A percentile compares a stretch with the other conserved stretches of the same genome.
Evolutionary conservation across 2,113 vertebrate species (phyloP).

Genomic region (Corvus cornix): DNA sequence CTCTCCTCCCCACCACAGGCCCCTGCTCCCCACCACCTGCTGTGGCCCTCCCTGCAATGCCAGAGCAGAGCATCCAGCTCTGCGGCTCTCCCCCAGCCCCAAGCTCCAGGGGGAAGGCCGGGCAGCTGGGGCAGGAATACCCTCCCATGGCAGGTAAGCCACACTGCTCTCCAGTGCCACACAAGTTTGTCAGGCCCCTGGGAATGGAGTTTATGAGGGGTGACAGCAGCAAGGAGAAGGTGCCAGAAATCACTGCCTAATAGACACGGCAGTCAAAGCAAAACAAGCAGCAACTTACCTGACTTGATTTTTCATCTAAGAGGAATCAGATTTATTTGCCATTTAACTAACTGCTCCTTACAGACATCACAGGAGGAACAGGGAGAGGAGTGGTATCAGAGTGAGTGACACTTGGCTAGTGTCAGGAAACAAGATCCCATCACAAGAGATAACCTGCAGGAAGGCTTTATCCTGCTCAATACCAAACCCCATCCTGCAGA

Average conservation of each 20-base stretch:
- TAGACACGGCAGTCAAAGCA: not conserved
- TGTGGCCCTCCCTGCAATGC: accelerated
- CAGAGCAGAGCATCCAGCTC: not conserved
- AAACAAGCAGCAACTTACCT: not conserved
- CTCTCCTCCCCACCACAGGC: not conserved
- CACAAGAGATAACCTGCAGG: not conserved
- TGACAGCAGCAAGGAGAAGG: not conserved
- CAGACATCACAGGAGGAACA: not conserved
- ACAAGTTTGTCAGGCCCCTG: not conserved
- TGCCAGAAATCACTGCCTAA: slow-evolving; percentile 28
- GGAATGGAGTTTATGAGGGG: not conserved
- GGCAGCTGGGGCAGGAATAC: not conserved
- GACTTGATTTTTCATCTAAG: not conserved
- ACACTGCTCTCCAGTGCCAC: not conserved
- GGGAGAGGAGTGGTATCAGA: not conserved
- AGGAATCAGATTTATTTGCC: slow-evolving; percentile 2
- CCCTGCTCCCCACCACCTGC: not conserved
- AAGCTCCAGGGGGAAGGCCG: not conserved
- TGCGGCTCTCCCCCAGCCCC: not conserved
- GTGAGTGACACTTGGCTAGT: not conserved
- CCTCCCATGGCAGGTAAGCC: not conserved
- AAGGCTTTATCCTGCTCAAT: not conserved
- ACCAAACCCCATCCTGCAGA: not conserved
- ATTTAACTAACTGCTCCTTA: not conserved
- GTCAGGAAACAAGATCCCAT: not conserved